Percentiles rank a stretch among this genome's conserved stretches.
These are phyloP conservation scores for Taeniopygia guttata DNA, from an alignment of 2,797 vertebrate genomes.

Conservation along the genomic window DNA sequence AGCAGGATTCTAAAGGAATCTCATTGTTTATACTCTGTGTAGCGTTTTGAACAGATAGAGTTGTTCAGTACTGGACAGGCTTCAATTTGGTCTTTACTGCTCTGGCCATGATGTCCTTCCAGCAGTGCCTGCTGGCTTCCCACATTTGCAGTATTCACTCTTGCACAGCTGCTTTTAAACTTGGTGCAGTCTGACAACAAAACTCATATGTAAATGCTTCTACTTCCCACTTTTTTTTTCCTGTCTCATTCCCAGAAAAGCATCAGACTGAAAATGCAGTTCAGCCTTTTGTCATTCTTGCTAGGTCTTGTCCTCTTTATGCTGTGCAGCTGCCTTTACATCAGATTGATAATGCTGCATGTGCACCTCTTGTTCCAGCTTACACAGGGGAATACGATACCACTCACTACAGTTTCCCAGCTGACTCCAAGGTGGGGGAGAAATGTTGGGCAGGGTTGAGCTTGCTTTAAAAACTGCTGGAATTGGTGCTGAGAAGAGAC, in stretches of 20 bases:
- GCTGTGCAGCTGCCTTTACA: not conserved
- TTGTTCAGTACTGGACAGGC: not conserved
- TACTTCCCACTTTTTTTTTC: not conserved
- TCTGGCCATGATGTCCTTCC: not conserved
- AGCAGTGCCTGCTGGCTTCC: not conserved
- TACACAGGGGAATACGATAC: not conserved
- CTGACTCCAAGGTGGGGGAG: not conserved
- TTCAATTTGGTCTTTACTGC: not conserved
- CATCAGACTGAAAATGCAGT: not conserved
- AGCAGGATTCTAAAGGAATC: not conserved
- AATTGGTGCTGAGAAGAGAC: not conserved
- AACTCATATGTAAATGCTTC: not conserved
- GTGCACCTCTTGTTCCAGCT: not conserved
- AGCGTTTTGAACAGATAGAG: not conserved
- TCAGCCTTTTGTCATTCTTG: not conserved
- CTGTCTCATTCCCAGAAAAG: not conserved
- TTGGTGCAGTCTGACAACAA: not conserved
- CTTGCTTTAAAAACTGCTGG: not conserved
- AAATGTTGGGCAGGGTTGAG: not conserved
- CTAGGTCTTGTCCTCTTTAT: constrained; percentile 8
- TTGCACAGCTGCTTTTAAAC: not conserved
- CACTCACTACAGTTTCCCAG: not conserved
- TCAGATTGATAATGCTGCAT: not conserved
- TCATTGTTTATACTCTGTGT: not conserved
- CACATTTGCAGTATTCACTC: not conserved